phyloP scores from a whole-genome alignment of 1,140 invertebrate genomes.

The Chionoecetes opilio region DNA sequence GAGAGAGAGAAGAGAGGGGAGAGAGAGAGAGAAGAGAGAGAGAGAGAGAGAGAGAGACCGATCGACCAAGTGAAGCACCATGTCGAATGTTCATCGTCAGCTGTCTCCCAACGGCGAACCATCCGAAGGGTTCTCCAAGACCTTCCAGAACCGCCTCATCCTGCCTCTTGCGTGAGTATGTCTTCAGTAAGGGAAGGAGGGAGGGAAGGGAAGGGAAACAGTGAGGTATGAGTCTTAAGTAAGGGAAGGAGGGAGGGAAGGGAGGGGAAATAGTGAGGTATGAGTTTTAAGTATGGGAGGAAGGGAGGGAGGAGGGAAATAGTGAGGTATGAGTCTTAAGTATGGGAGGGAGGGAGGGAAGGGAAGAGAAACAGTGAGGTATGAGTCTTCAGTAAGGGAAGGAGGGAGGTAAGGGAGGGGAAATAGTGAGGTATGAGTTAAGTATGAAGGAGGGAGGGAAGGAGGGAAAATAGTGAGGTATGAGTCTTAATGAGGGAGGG shows the following conservation, averaged over 20 bases:
- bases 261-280: no score
- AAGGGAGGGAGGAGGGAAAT: no score
- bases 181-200: no score
- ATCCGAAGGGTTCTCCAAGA: constrained; percentile 64
- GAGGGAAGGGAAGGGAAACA: background rate
- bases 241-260: background rate
- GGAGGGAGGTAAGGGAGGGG: no score
- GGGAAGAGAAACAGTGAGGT: no score
- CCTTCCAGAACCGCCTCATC: constrained; percentile 74
- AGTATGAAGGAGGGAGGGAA: no score
- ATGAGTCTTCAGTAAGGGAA: no score
- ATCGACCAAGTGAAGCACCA: background rate
- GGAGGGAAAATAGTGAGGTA: no score
- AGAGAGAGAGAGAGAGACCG: background rate
- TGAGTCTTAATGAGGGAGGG: no score
- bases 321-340: no score
- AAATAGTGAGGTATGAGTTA: no score
- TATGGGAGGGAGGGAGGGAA: constrained; percentile 13
- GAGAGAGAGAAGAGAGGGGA: background rate
- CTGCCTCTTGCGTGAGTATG: constrained; percentile 69
- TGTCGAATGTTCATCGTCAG: constrained; percentile 73
- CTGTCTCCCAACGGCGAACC: constrained; percentile 70
- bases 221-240: background rate
- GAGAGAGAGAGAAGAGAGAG: background rate
- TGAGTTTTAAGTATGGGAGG: no score